phyloP scores from a whole-genome alignment of 1,140 invertebrate species.

The Yoshiicerus persimilis region DNA sequence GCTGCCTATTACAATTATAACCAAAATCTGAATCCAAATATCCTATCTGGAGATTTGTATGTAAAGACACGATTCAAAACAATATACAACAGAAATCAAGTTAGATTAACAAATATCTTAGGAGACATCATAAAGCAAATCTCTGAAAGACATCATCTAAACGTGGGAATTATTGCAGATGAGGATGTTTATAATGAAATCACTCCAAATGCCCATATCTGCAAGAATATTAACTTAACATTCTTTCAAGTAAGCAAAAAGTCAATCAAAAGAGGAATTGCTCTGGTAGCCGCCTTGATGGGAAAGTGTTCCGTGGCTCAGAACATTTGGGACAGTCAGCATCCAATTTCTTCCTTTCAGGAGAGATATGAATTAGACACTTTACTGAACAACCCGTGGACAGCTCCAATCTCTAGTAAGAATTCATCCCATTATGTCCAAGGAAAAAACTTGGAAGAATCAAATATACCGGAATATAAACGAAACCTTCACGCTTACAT shows the following conservation, averaged over 20 bases:
- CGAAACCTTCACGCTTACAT: background rate
- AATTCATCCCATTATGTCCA: background rate
- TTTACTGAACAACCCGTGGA: background rate
- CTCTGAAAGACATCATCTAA: too few species aligned
- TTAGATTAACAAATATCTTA: background rate
- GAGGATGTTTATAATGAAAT: too few species aligned
- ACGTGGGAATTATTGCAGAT: too few species aligned
- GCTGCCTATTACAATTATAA: background rate
- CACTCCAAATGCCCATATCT: too few species aligned
- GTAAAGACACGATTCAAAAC: background rate
- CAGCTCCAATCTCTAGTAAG: background rate
- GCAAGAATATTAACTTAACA: background rate
- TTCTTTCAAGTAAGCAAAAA: background rate
- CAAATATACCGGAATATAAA: background rate
- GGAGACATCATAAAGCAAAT: background rate
- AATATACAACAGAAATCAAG: background rate
- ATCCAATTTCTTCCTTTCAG: background rate
- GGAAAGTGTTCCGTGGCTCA: background rate
- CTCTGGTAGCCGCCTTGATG: background rate
- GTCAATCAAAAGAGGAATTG: background rate
- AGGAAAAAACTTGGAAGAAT: background rate
- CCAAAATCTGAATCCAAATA: background rate
- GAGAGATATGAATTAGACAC: background rate
- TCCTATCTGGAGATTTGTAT: background rate
- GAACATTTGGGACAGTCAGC: background rate